A percentile compares a stretch with the other conserved stretches of the same genome.
These are phyloP conservation scores for Orthosia gracilis DNA, from an alignment of 2,888 invertebrate species.

Conservation along the genomic window DNA sequence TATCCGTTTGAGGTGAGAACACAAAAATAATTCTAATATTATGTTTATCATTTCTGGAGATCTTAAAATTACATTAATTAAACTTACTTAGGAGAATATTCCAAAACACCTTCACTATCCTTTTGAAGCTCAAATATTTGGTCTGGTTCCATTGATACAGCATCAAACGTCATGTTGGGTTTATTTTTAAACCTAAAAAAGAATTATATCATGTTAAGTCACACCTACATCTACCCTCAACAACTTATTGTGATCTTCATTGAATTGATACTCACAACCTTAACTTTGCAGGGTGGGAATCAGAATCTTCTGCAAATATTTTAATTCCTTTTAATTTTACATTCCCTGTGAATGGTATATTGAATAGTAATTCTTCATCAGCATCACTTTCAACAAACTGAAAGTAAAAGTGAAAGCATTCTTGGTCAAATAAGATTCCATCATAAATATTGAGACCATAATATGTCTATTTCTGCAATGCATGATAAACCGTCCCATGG, in stretches of 20 bases:
- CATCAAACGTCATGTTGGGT: slow-evolving; percentile 98
- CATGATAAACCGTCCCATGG: not conserved
- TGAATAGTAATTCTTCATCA: slow-evolving; percentile 98
- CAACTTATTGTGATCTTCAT: not conserved
- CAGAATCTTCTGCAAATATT: slow-evolving; percentile 97
- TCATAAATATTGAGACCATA: not conserved
- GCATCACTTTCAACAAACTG: slow-evolving; percentile 99
- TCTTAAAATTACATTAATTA: not conserved
- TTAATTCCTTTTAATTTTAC: slow-evolving; percentile 98
- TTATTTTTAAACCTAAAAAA: slow-evolving; percentile 96
- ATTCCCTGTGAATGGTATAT: slow-evolving; percentile 99
- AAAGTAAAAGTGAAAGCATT: slow-evolving; percentile 49
- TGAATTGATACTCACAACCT: slow-evolving; percentile 93
- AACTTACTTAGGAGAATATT: slow-evolving; percentile 97
- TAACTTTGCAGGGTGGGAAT: slow-evolving; percentile 96
- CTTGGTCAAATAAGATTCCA: not conserved
- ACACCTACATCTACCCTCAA: not conserved
- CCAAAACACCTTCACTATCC: slow-evolving; percentile 95
- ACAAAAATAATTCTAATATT: not conserved
- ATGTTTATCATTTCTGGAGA: not conserved
- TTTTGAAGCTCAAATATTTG: slow-evolving; percentile 97
- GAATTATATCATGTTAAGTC: slow-evolving; percentile 17
- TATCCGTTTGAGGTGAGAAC: no score
- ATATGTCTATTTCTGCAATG: not conserved
- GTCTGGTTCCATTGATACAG: slow-evolving; percentile 94